Evolutionary conservation across 2,113 vertebrate genomes (phyloP), one percentile per base, ranked within the genome.

Genomic region (Coturnix japonica): DNA sequence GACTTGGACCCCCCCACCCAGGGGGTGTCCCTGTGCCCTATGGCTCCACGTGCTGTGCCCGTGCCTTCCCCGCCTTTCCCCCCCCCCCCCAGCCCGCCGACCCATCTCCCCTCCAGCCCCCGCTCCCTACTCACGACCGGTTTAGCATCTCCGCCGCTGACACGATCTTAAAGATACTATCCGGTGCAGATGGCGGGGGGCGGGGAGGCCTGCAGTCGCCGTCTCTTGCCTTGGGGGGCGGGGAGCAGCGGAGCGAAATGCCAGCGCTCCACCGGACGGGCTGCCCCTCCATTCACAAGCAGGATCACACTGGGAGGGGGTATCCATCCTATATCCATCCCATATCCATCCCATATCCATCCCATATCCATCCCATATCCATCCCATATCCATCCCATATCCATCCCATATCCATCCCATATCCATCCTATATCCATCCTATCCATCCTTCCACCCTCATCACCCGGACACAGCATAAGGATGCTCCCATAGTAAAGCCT

Each of bases 101-200:
- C 35, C 1, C 11, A 0, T 7, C 57, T 74, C 83, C 80, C 16
- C 1, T 16, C 94, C 85, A 87, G 66, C 57, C 78, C 46, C 61
- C 70, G 25, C 94, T 85, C 89, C 74, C 90, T 78, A n/a, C 60
- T 63, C 70, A 43, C 87, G n/a, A n/a, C 87, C 31, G 90, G 47
- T 91, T 81, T 65, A 37, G 70, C 85, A 79, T 89, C 95, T 66
- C 90, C 3, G 43, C 30, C 51, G 26, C 92, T 87, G 91, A 78
- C 87, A 89, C 84, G 1, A n/a, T 95, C 89, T 88, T 89, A 92
- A 95, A 95, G n/a, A 94, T 91, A 92, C 2, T n/a, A 60, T 83
- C 89, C 54, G 78, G 71, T 87, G 87, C 88, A 96, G 95, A 91
- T 95, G 95, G 92, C 0, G 39, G 65, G 61, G 78, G 89, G 77